These are phyloP conservation scores for Herpailurus yagouaroundi DNA, from an alignment of 2,113 vertebrate genomes.

Conservation along the genomic window DNA sequence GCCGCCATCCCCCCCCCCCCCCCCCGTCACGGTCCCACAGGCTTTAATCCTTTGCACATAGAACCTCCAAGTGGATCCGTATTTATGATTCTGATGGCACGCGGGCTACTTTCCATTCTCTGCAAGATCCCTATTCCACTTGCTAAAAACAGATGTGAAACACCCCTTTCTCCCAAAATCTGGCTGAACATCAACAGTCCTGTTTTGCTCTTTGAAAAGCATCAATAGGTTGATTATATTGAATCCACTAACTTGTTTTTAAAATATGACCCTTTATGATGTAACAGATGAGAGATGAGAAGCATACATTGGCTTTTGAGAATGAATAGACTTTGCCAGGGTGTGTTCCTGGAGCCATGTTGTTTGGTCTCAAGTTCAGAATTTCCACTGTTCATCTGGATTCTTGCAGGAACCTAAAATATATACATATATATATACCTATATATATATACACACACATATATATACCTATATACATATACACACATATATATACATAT, in stretches of 20 bases:
- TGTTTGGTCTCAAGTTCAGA: background rate
- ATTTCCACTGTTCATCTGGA: background rate
- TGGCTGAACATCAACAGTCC: background rate
- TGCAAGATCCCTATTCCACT: background rate
- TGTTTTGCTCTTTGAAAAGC: background rate
- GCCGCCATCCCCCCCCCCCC: rapidly evolving
- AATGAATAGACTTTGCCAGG: background rate
- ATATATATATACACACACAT: too few relatives aligned
- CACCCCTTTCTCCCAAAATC: background rate
- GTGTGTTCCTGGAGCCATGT: background rate
- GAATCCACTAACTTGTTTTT: background rate
- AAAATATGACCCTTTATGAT: background rate
- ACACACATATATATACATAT: background rate
- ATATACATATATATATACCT: too few relatives aligned
- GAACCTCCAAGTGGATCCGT: background rate
- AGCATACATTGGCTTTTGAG: background rate
- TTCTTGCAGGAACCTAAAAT: background rate
- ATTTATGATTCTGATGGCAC: background rate
- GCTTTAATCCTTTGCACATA: background rate
- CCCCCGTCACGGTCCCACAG: background rate
- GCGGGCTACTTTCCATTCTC: background rate
- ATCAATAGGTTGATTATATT: background rate
- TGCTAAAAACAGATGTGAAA: background rate
- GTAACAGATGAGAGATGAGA: background rate
- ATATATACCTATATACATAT: too few relatives aligned